These are phyloP conservation scores for Hestina assimilis DNA, from an alignment of 1,140 invertebrate species.

Conservation along the genomic window DNA sequence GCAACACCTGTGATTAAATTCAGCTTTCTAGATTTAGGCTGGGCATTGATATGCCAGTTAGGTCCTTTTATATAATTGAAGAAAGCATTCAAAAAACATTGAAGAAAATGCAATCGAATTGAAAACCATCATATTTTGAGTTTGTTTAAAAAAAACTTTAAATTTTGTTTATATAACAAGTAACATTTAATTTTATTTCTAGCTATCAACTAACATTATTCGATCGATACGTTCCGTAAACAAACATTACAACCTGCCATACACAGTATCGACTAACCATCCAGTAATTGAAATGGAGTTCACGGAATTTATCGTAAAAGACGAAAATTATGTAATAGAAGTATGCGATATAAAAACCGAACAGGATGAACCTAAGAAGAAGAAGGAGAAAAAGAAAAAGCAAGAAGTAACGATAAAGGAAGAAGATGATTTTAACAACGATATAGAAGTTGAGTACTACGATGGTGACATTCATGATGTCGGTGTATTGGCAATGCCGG, in stretches of 20 bases:
- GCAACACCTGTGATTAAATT: too few species aligned
- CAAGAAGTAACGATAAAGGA: conserved; percentile 4
- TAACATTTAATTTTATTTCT: conserved; percentile 8
- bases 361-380: conserved; percentile 21
- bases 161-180: background rate
- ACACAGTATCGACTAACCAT: conserved; percentile 6
- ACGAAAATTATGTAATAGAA: conserved; percentile 8
- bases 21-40: too few species aligned
- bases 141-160: too few species aligned
- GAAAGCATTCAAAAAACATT: too few species aligned
- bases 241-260: conserved; percentile 13
- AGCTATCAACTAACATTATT: conserved; percentile 29
- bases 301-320: conserved; percentile 18
- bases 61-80: too few species aligned
- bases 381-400: conserved; percentile 7
- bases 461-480: conserved; percentile 14
- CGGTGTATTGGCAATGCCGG: conserved; percentile 24
- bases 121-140: too few species aligned
- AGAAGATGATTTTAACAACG: conserved; percentile 14
- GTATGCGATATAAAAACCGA: conserved; percentile 4
- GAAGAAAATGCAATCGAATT: too few species aligned
- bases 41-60: too few species aligned
- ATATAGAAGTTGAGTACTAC: background rate
- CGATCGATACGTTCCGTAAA: conserved; percentile 26
- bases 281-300: conserved; percentile 14